Percentiles rank a stretch among this genome's conserved stretches.
phyloP scores from a whole-genome alignment of 2,113 vertebrate genomes.

The Dasyprocta punctata region DNA sequence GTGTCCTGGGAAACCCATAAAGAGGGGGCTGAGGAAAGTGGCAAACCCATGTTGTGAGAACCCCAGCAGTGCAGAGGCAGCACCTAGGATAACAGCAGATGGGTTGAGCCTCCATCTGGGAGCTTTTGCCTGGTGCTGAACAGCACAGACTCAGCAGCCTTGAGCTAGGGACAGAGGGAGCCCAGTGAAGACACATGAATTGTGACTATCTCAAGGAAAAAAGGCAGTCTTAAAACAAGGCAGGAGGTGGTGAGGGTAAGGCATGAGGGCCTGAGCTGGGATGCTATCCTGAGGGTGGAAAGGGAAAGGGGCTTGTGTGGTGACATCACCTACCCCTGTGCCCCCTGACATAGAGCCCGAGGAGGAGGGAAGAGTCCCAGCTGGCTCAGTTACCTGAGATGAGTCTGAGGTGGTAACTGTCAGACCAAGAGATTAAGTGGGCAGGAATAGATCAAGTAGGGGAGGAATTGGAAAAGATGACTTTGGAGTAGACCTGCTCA shows the following conservation, averaged over 20 bases:
- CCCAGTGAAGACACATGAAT: background rate
- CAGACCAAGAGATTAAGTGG: background rate
- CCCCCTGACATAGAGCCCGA: background rate
- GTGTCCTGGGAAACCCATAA: background rate
- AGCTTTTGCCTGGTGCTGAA: background rate
- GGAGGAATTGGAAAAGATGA: background rate
- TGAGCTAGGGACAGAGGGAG: background rate
- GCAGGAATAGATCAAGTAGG: background rate
- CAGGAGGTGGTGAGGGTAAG: background rate
- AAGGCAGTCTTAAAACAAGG: background rate
- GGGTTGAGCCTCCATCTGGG: background rate
- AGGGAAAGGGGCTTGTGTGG: no score
- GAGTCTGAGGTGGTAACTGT: background rate
- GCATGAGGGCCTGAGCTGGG: background rate
- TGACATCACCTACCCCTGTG: no score
- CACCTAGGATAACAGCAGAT: background rate
- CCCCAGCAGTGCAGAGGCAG: background rate
- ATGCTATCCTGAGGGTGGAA: fast-evolving
- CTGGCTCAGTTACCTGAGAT: background rate
- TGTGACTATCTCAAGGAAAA: background rate
- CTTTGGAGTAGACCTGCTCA: background rate
- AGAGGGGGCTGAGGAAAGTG: background rate
- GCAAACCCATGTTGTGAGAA: background rate
- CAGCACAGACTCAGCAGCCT: background rate
- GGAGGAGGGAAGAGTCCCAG: background rate